Conservation (phyloP, 2,888 invertebrate species). For the Cremastinae sp. region DNA sequence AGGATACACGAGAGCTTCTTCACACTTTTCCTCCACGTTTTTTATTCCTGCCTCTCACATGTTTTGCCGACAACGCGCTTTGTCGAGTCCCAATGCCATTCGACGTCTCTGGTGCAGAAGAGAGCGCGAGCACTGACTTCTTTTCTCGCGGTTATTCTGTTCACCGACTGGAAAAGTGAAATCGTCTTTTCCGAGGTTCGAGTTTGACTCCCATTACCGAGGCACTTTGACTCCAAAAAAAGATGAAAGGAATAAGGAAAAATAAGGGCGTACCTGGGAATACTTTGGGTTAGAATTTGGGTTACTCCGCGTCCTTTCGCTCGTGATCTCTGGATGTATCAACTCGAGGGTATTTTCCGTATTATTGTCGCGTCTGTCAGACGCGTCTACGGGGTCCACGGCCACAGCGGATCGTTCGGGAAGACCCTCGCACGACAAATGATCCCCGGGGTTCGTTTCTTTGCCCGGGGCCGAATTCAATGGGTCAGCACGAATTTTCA, state of each 20-base stretch:
- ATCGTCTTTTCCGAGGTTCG: slow-evolving; percentile 27
- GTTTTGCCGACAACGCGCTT: slow-evolving; percentile 39
- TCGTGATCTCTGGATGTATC: slow-evolving; percentile 9
- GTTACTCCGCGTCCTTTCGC: background rate
- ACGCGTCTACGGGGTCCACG: slow-evolving; percentile 46
- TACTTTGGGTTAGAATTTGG: background rate
- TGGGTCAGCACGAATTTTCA: slow-evolving; percentile 64
- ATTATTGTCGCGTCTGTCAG: slow-evolving; percentile 67
- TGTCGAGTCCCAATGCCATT: slow-evolving; percentile 38
- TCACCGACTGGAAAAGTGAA: background rate
- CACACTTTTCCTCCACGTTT: slow-evolving; percentile 29
- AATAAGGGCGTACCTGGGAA: slow-evolving; percentile 16
- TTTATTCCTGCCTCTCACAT: background rate
- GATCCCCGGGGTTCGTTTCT: slow-evolving; percentile 64
- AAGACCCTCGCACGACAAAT: slow-evolving; percentile 75
- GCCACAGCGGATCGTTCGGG: slow-evolving; percentile 46
- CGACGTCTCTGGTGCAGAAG: slow-evolving; percentile 34
- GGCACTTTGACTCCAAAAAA: slow-evolving; percentile 2
- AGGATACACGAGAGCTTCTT: slow-evolving; percentile 22
- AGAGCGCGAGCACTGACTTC: slow-evolving; percentile 6
- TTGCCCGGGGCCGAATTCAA: slow-evolving; percentile 75
- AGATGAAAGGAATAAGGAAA: background rate
- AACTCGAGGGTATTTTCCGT: slow-evolving; percentile 32
- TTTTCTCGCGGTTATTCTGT: slow-evolving; percentile 28
- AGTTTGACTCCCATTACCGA: slow-evolving; percentile 14